Evolutionary conservation across 2,113 vertebrate species (phyloP).

Genomic region (Sturnus vulgaris): DNA sequence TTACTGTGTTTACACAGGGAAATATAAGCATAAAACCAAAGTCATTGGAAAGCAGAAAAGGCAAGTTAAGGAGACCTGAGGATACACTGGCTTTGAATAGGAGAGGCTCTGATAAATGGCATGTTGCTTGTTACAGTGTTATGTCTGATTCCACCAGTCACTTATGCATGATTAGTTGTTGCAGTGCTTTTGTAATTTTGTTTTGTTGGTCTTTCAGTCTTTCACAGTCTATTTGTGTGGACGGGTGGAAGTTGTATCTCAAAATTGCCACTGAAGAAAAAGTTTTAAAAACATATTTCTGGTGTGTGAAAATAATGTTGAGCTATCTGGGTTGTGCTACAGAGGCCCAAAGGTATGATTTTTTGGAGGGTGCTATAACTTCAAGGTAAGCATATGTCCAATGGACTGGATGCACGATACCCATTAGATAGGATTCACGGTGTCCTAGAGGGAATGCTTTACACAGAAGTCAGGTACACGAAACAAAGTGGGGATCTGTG

Average conservation of each 20-base stretch:
- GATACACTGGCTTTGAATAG: not conserved
- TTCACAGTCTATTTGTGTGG: slow-evolving; percentile 47
- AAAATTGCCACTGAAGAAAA: slow-evolving; percentile 38
- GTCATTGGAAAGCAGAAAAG: not conserved
- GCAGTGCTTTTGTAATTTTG: slow-evolving; percentile 44
- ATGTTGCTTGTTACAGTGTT: not conserved
- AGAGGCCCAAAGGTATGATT: not conserved
- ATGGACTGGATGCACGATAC: not conserved
- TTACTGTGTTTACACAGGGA: not conserved
- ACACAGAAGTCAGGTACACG: not conserved
- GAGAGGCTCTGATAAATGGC: not conserved
- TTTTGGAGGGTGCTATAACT: not conserved
- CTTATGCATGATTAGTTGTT: slow-evolving; percentile 29
- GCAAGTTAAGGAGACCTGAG: not conserved
- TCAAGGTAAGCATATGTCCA: not conserved
- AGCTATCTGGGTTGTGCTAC: not conserved
- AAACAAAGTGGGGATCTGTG: not conserved
- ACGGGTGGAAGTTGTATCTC: slow-evolving; percentile 31
- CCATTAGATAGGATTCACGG: not conserved
- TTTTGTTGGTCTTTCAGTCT: slow-evolving; percentile 62
- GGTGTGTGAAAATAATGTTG: slow-evolving; percentile 24
- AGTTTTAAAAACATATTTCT: slow-evolving; percentile 34
- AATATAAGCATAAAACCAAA: not conserved
- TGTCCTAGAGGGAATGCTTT: not conserved
- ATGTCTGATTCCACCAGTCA: slow-evolving; percentile 20